These are phyloP conservation scores for Chymomyza fuscimana DNA, from an alignment of 2,888 invertebrate species.

Conservation along the genomic window DNA sequence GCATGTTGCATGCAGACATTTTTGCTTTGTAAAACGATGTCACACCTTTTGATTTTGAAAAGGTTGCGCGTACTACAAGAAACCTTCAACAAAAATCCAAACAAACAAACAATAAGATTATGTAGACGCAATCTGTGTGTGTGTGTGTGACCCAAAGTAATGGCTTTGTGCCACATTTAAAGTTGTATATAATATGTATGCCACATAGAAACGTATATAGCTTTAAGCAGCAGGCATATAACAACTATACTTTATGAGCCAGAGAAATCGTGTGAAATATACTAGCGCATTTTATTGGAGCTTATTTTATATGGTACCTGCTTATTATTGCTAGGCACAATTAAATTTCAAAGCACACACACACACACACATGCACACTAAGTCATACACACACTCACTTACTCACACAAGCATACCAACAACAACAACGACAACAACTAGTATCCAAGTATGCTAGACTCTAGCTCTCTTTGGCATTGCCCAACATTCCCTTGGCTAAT, in stretches of 20 bases:
- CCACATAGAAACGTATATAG: not conserved
- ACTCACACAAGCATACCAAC: not conserved
- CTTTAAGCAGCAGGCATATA: not conserved
- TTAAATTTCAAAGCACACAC: constrained; percentile 2
- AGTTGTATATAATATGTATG: not conserved
- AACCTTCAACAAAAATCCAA: not conserved
- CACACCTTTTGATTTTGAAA: constrained; percentile 41
- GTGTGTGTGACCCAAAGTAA: not conserved
- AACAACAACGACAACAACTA: not conserved
- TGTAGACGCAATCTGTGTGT: not conserved
- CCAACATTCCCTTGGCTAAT: constrained; percentile 52
- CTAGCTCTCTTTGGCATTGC: not conserved
- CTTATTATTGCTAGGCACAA: constrained; percentile 7
- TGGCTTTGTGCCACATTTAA: constrained; percentile 6
- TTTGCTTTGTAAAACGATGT: constrained; percentile 34
- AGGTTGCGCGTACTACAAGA: not conserved
- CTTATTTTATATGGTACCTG: constrained; percentile 1
- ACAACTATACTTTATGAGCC: not conserved
- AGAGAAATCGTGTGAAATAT: not conserved
- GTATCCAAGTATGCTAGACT: not conserved
- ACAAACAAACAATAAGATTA: constrained; percentile 2
- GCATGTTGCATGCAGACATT: constrained; percentile 17
- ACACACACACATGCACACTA: not conserved
- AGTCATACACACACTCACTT: too few species aligned
- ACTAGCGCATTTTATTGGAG: not conserved